A percentile compares a stretch with the other conserved stretches of the same genome.
phyloP scores from a whole-genome alignment of 2,113 vertebrate species.

The Gymnarchus niloticus region DNA sequence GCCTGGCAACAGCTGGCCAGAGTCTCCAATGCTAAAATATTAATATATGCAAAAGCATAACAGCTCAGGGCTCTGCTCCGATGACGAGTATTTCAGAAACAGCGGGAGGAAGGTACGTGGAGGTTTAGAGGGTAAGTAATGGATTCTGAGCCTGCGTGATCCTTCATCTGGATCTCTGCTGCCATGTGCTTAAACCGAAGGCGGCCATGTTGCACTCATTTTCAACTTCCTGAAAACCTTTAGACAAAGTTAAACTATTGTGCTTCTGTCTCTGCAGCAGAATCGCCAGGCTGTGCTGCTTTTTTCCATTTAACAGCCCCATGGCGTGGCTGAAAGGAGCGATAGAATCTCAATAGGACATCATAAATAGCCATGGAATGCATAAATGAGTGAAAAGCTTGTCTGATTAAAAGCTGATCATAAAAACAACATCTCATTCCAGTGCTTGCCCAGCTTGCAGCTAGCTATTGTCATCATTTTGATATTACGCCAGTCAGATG shows the following conservation, averaged over 20 bases:
- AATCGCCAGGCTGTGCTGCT: background rate
- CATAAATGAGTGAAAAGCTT: background rate
- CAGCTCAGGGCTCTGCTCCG: conserved; percentile 16
- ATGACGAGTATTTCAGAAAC: conserved; percentile 41
- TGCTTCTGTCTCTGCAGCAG: background rate
- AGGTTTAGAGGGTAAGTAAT: conserved; percentile 35
- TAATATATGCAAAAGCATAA: conserved; percentile 34
- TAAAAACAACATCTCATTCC: background rate
- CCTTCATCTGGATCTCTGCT: conserved; percentile 26
- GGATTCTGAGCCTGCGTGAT: conserved; percentile 27
- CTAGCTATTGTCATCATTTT: background rate
- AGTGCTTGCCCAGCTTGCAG: background rate
- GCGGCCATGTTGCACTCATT: background rate
- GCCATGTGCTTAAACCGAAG: background rate
- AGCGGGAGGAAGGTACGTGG: conserved; percentile 32
- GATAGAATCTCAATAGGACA: background rate
- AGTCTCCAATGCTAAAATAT: conserved; percentile 47
- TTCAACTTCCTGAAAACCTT: background rate
- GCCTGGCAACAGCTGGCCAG: conserved; percentile 46
- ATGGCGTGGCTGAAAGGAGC: background rate
- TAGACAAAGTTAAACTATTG: background rate
- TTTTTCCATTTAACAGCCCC: background rate
- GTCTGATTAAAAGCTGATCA: conserved; percentile 7
- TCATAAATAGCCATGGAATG: background rate
- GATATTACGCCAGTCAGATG: background rate